Conservation (phyloP, 2,113 vertebrate genomes). For the Catharus bicknelli region DNA sequence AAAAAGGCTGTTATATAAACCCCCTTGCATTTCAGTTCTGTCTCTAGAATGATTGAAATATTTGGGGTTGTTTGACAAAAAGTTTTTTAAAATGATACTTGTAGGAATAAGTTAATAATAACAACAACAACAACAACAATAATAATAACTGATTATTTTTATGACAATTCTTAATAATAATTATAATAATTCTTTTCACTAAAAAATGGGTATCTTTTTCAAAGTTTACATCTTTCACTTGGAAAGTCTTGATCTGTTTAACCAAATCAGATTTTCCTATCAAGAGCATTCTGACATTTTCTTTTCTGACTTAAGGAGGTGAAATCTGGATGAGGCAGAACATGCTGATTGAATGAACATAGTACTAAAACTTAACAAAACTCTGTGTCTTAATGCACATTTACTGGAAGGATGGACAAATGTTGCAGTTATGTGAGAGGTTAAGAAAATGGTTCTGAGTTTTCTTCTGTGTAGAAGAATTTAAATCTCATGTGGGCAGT, state of each 20-base stretch:
- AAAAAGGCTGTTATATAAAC: not conserved
- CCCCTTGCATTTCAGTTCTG: not conserved
- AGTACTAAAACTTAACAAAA: not conserved
- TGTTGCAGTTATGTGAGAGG: not conserved
- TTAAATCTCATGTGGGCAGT: not conserved
- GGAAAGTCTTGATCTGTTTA: not conserved
- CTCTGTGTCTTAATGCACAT: not conserved
- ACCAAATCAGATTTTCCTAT: slow-evolving; percentile 12
- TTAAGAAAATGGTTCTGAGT: not conserved
- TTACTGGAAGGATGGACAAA: not conserved
- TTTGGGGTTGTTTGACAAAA: not conserved
- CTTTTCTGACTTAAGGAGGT: not conserved
- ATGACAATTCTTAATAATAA: too few relatives aligned
- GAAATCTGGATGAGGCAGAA: not conserved
- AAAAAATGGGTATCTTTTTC: not conserved
- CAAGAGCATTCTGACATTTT: not conserved
- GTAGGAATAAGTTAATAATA: not conserved
- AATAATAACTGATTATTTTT: too few relatives aligned
- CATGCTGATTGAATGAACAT: not conserved
- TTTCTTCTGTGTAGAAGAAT: not conserved
- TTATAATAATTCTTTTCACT: not conserved
- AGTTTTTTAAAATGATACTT: not conserved
- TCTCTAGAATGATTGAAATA: slow-evolving; percentile 12
- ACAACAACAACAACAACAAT: too few relatives aligned
- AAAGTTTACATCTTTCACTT: not conserved